These are phyloP conservation scores for Coregonus ussuriensis DNA, from an alignment of 2,797 vertebrate genomes.

Conservation along the genomic window DNA sequence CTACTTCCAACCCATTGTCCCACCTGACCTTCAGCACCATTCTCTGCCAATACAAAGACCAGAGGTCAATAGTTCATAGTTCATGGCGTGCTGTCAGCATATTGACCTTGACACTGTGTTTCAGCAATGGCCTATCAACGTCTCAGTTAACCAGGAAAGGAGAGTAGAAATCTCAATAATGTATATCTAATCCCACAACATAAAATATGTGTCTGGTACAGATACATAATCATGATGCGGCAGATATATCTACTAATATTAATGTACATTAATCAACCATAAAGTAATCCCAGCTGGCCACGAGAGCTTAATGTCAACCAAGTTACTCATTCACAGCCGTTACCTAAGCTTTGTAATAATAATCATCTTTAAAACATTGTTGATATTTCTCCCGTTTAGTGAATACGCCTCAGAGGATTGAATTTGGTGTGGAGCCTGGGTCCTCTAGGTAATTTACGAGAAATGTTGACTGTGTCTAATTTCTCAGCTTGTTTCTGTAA, in stretches of 20 bases:
- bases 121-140: background rate
- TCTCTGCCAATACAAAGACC: background rate
- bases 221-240: slow-evolving; percentile 26
- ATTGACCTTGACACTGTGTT: background rate
- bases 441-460: slow-evolving; percentile 8
- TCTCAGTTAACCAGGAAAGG: slow-evolving; percentile 21
- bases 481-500: slow-evolving; percentile 10
- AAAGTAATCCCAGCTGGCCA: slow-evolving; percentile 42
- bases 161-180: slow-evolving; percentile 16
- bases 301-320: slow-evolving; percentile 44
- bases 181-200: slow-evolving; percentile 22
- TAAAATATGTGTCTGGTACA: slow-evolving; percentile 27
- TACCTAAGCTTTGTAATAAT: slow-evolving; percentile 30
- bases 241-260: slow-evolving; percentile 46
- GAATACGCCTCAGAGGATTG: slow-evolving; percentile 33
- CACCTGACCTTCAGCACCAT: background rate
- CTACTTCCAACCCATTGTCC: too few species aligned
- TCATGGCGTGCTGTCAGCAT: slow-evolving; percentile 2
- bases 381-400: slow-evolving; percentile 22
- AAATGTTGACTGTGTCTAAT: slow-evolving; percentile 22
- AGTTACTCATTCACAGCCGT: slow-evolving; percentile 25
- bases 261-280: slow-evolving; percentile 47
- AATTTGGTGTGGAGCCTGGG: slow-evolving; percentile 21
- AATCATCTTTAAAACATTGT: slow-evolving; percentile 35
- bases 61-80: background rate